Base-by-base conservation (phyloP, 1,140 invertebrate genomes). In the Harlomillsia oculata region DNA sequence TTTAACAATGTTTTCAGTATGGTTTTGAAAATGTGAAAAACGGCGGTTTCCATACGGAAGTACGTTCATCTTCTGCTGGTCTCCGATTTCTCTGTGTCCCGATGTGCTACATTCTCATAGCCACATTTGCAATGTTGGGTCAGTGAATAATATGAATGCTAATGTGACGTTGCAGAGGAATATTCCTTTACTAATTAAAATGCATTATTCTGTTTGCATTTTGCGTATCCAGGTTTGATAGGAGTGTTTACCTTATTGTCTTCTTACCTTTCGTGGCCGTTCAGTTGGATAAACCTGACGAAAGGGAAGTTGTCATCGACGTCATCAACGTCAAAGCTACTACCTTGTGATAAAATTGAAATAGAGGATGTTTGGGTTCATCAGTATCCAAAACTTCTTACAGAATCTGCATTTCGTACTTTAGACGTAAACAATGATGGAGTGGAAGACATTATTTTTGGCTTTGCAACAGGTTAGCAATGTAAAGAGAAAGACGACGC, bases 351-450 rank as follows among this genome's bases (percentile, higher is more conserved):
- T 39, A 78, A 81, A 53, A 74, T 88, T 13, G 72, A 76, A 49
- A 77, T 82, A 1, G 77, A 79, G 48, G 76, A 84, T 53, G 72
- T 87, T 11, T 90, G 87, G 87, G 77, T 75, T 0, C 74, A 75
- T 56, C 80, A 80, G 37, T 77, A 89, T 67, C 80, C 84, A 11
- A 83, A 84, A 67, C 72, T 89, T 13, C 80, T 80, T 29, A 84
- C 85, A 8, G 86, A 89, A 72, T 81, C 84, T 30, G 78, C 85
- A 1, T 72, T 90, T 37, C 72, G 83, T 60, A 74, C 80, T 41
- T 71, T 80, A 23, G 85, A 90, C 71, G 75, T 89, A 0, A 85
- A 89, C 72, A 67, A 72, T 8, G 87, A 91, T 74, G 79, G 76
- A 26, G 66, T 85, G 20, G 73, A 80, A 29, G 87, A 91, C 72